Evolutionary conservation across 2,113 vertebrate species (phyloP).

Genomic region (Heloderma charlesbogerti): DNA sequence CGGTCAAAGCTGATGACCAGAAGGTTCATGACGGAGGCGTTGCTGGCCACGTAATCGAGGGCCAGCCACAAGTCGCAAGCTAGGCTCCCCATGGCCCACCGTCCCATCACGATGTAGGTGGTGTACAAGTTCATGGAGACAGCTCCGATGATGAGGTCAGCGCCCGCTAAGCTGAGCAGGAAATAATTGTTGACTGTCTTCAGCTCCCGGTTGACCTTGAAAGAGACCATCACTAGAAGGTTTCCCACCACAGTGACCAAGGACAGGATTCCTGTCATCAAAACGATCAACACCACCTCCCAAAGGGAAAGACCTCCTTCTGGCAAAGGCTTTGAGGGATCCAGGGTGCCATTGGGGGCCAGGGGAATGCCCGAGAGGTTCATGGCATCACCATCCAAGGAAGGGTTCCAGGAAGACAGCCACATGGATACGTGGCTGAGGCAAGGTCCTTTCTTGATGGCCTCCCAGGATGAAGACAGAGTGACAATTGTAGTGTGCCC

Average conservation of each 20-base stretch:
- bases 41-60: constrained; percentile 85
- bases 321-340: constrained; percentile 8
- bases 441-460: background rate
- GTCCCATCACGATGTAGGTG: constrained; percentile 80
- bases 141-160: constrained; percentile 82
- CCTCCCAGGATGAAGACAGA: background rate
- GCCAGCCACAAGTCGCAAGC: constrained; percentile 84
- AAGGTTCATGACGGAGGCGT: constrained; percentile 86
- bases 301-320: constrained; percentile 70
- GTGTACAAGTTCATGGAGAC: constrained; percentile 87
- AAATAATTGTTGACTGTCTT: constrained; percentile 86
- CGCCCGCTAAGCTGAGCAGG: constrained; percentile 83
- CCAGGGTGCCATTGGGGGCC: constrained; percentile 58
- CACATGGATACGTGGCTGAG: background rate
- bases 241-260: constrained; percentile 83
- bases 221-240: constrained; percentile 81
- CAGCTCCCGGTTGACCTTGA: constrained; percentile 83
- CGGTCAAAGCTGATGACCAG: constrained; percentile 86
- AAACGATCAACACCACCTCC: constrained; percentile 79
- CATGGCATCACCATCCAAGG: constrained; percentile 53
- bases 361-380: constrained; percentile 68
- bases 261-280: constrained; percentile 78
- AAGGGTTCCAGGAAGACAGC: background rate
- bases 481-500: too few species aligned
- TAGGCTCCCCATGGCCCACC: constrained; percentile 78